A percentile compares a stretch with the other conserved stretches of the same genome.
Conservation (phyloP, 2,797 vertebrate genomes). For the Jordanella pulchra region DNA sequence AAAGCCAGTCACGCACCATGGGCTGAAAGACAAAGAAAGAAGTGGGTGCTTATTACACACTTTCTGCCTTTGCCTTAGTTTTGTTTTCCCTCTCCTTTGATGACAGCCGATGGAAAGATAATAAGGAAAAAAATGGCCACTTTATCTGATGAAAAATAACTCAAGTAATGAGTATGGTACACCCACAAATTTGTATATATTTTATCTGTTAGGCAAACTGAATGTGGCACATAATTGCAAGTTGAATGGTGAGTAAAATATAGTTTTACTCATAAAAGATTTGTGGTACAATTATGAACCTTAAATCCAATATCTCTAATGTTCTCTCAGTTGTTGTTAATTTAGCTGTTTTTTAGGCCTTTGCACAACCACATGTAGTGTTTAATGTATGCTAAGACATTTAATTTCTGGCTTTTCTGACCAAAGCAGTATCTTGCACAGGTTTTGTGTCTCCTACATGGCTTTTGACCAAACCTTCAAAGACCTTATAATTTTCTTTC, state of each 20-base stretch:
- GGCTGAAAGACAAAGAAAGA: conserved; percentile 28
- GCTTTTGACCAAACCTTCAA: background rate
- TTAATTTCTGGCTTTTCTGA: background rate
- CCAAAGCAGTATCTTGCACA: background rate
- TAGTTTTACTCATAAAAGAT: background rate
- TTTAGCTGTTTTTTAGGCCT: background rate
- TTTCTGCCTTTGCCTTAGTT: conserved; percentile 38
- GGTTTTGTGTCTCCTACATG: background rate
- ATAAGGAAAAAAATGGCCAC: conserved; percentile 1
- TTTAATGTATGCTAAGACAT: background rate
- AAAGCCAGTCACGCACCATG: conserved; percentile 2
- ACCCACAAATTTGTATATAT: background rate
- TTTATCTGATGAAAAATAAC: no score
- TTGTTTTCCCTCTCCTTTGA: conserved; percentile 32
- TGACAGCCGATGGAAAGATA: conserved; percentile 26
- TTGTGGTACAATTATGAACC: background rate
- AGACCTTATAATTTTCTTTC: background rate
- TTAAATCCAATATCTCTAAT: no score
- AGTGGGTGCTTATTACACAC: conserved; percentile 25
- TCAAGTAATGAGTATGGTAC: no score
- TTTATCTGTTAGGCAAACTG: background rate
- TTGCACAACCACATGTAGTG: background rate
- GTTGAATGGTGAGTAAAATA: background rate
- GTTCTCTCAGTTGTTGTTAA: background rate
- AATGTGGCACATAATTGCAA: background rate